Base-by-base conservation (phyloP, 1,140 invertebrate genomes). In the Trinorchestia longiramus region DNA sequence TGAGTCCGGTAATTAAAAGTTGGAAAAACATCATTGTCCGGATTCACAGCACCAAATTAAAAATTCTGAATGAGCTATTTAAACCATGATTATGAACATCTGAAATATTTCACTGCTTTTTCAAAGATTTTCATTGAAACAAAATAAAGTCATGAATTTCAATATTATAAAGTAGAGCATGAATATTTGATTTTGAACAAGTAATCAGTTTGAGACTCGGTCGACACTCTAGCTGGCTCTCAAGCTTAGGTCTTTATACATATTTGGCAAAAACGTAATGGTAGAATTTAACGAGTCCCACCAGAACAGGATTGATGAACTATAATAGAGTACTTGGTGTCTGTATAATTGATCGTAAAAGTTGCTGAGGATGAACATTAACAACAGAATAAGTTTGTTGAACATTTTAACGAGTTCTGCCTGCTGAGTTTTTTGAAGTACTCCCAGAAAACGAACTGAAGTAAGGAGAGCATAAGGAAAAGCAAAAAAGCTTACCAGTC, bases 221-320 rank as follows among this genome's bases (percentile, higher is more conserved):
- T 53, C 47, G 47, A 19, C 8, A 19, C 47, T 19, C 15, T 77
- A 77, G 62, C 62, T 19, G 62, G 62, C 36, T 77, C 62, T 19
- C 36, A 23, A 77, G 62, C 11, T 77, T 6, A 36, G 3, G 62
- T 77, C 28, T 36, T 36, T 77, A 3, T 77, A 77, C 62, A 19
- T 23, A 77, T 77, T 77, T 77, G 62, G 62, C 28, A 77, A 77
- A 23, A 36, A 28, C 28, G 1, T 36, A 77, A 23, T 36, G 62
- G 62, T 77, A 77, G 62, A 77, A 36, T 77, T 77, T 77, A 77
- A 77, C 28, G 62, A 77, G 62, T 36, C 62, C 1, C 62, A 77
- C 62, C 62, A 77, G 62, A 77, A 77, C 62, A 77, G 62, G 62
- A 77, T 77, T 77, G 62, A 77, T 77, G 62, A 77, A 77, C 62